These are phyloP conservation scores for Leptoclinus maculatus DNA, from an alignment of 2,797 vertebrate genomes.

Conservation along the genomic window DNA sequence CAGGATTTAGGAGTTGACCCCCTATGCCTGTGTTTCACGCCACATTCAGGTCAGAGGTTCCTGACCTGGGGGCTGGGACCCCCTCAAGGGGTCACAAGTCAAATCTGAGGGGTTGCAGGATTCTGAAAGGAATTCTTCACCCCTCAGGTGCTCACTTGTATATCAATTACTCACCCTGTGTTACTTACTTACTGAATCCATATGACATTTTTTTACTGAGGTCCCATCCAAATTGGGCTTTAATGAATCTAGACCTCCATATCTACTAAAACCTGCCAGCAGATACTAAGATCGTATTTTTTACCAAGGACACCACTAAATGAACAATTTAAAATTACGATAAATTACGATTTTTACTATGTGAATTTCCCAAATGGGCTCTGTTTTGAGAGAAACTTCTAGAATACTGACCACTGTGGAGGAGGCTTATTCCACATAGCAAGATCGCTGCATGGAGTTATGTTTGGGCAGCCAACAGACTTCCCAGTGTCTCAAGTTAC, in stretches of 20 bases:
- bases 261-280: neutral
- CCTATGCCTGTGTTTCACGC: neutral
- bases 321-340: too few relatives aligned
- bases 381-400: neutral
- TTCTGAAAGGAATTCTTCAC: neutral
- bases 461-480: conserved; percentile 70
- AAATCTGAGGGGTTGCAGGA: neutral
- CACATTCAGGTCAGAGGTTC: neutral
- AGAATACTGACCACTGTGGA: neutral
- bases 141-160: neutral
- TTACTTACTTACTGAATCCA: neutral
- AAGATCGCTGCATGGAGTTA: conserved; percentile 65
- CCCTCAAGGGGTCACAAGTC: neutral
- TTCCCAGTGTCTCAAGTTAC: conserved; percentile 81
- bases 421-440: conserved; percentile 43
- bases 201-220: neutral
- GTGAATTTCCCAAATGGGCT: neutral
- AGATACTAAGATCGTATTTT: neutral
- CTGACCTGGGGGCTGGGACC: neutral
- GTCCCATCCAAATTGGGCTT: neutral
- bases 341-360: neutral
- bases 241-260: neutral
- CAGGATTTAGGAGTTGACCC: neutral
- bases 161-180: neutral
- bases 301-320: neutral